Percentiles rank a stretch among this genome's conserved stretches.
phyloP scores from a whole-genome alignment of 2,888 invertebrate species.

The Caenorhabditis virilis region DNA sequence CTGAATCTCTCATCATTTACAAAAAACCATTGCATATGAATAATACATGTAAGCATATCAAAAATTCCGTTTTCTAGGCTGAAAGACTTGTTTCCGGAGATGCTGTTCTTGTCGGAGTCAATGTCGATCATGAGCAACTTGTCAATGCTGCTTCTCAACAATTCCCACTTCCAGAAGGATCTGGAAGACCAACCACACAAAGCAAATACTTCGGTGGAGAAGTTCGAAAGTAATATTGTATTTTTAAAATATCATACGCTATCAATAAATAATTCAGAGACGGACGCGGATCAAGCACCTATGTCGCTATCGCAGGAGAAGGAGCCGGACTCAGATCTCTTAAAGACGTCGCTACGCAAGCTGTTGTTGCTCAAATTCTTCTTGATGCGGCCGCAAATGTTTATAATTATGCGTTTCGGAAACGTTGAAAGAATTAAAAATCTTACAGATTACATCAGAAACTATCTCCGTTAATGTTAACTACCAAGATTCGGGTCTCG shows the following conservation, averaged over 20 bases:
- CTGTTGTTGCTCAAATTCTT: constrained; percentile 55
- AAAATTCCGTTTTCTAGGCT: constrained; percentile 15
- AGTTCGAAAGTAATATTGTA: constrained; percentile 20
- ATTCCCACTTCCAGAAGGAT: constrained; percentile 59
- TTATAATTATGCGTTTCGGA: too few species aligned
- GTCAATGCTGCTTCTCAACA: constrained; percentile 72
- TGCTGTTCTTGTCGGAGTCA: constrained; percentile 82
- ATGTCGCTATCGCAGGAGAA: constrained; percentile 62
- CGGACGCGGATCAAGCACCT: constrained; percentile 38
- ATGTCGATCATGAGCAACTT: constrained; percentile 77
- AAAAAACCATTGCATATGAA: too few species aligned
- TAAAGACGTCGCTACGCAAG: constrained; percentile 58
- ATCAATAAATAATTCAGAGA: constrained; percentile 7
- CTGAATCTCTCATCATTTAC: too few species aligned
- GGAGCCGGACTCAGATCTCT: constrained; percentile 52
- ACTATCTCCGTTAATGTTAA: constrained; percentile 51
- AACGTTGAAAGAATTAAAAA: too few species aligned
- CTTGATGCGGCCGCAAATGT: constrained; percentile 46
- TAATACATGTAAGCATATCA: too few species aligned
- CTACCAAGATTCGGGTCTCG: constrained; percentile 55
- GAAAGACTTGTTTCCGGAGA: constrained; percentile 69
- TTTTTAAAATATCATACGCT: not conserved
- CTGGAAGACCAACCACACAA: constrained; percentile 28
- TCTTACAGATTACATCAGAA: too few species aligned
- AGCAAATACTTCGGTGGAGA: constrained; percentile 59